Percentiles rank a stretch among this genome's conserved stretches.
Conservation (phyloP, 2,113 vertebrate species). For the Toxostoma redivivum region DNA sequence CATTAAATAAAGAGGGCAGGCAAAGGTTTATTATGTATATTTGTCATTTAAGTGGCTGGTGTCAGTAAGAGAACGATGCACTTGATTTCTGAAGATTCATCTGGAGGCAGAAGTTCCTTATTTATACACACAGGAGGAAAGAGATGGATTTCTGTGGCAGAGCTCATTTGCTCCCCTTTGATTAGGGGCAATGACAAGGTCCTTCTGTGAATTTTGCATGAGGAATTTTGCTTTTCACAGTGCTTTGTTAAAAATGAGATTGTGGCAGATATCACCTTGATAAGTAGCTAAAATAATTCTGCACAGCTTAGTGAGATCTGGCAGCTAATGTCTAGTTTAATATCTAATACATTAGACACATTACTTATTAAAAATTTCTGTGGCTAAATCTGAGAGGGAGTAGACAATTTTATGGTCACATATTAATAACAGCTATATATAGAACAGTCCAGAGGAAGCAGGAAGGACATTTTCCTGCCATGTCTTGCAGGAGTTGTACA, state of each 20-base stretch:
- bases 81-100: background rate
- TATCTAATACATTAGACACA: background rate
- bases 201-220: background rate
- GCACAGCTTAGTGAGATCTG: background rate
- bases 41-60: background rate
- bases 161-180: background rate
- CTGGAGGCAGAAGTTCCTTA: background rate
- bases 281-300: constrained; percentile 18
- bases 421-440: background rate
- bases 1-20: background rate
- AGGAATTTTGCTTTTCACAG: background rate
- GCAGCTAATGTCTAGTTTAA: background rate
- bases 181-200: background rate
- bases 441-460: background rate
- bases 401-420: background rate
- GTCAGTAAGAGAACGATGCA: background rate
- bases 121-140: background rate
- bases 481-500: background rate
- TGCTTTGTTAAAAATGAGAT: background rate
- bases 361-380: background rate
- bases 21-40: background rate
- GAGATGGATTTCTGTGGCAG: background rate
- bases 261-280: background rate
- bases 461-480: background rate
- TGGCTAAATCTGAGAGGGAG: background rate